These are phyloP conservation scores for Lasioglossum albipes DNA, from an alignment of 1,140 invertebrate genomes.

Conservation along the genomic window DNA sequence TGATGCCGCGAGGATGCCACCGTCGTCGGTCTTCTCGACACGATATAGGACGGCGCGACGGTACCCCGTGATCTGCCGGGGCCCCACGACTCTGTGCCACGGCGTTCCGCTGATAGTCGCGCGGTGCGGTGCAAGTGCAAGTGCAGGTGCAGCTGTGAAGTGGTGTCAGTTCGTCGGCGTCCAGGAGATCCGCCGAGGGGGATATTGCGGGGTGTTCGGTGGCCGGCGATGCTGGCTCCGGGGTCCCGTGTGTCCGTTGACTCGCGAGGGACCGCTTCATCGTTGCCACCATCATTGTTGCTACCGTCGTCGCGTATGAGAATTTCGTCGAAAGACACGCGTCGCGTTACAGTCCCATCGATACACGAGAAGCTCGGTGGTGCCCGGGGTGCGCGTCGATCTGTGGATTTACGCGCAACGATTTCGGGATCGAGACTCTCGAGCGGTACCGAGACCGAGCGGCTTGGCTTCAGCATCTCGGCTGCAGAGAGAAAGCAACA, in stretches of 20 bases:
- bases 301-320: neutral
- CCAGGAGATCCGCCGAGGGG: neutral
- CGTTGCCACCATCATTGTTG: neutral
- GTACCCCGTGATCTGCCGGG: constrained; percentile 62
- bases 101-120: constrained; percentile 23
- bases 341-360: neutral
- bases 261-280: constrained; percentile 5
- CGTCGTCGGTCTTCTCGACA: constrained; percentile 45
- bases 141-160: constrained; percentile 68
- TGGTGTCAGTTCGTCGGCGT: constrained; percentile 38
- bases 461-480: constrained; percentile 38
- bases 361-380: neutral
- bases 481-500: constrained; percentile 62
- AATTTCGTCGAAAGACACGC: neutral
- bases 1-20: constrained; percentile 59
- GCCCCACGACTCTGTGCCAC: constrained; percentile 54
- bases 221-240: constrained; percentile 37
- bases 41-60: constrained; percentile 59
- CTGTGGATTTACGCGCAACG: neutral
- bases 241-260: constrained; percentile 25
- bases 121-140: constrained; percentile 59
- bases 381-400: neutral
- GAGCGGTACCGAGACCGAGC: neutral
- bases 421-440: neutral
- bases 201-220: constrained; percentile 26